A percentile compares a stretch with the other conserved stretches of the same genome.
phyloP scores from a whole-genome alignment of 2,888 invertebrate genomes.

The Eupithecia subfuscata region DNA sequence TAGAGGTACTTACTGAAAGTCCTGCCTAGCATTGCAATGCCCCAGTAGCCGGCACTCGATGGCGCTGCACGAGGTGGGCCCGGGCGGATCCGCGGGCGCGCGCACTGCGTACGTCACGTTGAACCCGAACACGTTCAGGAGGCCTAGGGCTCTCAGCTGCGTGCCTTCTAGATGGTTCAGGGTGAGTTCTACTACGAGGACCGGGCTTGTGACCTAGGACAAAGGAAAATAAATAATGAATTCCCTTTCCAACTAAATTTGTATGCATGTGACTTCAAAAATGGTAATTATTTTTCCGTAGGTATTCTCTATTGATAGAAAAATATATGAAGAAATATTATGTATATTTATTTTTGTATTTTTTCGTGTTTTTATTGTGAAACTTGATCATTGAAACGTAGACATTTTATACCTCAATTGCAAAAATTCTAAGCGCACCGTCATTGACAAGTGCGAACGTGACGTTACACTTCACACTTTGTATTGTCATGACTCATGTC shows the following conservation, averaged over 20 bases:
- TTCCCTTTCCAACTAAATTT: background rate
- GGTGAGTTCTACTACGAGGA: constrained; percentile 90
- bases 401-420: no score
- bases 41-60: constrained; percentile 93
- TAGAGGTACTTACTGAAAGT: constrained; percentile 87
- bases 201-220: constrained; percentile 86
- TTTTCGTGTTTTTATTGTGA: no score
- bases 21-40: constrained; percentile 88
- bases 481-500: no score
- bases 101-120: constrained; percentile 95
- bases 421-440: no score
- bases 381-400: no score
- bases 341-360: no score
- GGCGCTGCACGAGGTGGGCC: constrained; percentile 88
- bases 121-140: constrained; percentile 95
- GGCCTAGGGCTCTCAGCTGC: constrained; percentile 91
- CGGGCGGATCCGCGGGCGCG: constrained; percentile 74
- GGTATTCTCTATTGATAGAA: no score
- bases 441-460: no score
- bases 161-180: constrained; percentile 90
- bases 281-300: no score
- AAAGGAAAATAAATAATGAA: constrained; percentile 12
- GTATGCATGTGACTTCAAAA: no score
- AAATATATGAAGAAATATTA: no score
- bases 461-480: no score